A percentile compares a stretch with the other conserved stretches of the same genome.
Conservation (phyloP, 2,113 vertebrate genomes). For the Empidonax traillii region DNA sequence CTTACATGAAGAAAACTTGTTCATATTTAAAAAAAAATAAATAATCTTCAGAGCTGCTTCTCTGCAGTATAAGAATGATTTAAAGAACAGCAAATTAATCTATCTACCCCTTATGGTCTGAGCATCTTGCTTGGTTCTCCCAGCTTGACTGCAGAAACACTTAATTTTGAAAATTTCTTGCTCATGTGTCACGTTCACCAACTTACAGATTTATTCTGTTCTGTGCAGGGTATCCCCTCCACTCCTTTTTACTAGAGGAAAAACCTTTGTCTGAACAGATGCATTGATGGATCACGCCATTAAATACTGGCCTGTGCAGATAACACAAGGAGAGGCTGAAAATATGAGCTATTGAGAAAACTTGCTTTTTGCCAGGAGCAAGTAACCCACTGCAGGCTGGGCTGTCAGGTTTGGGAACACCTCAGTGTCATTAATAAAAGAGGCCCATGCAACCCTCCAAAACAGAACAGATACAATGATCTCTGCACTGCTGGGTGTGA, state of each 20-base stretch:
- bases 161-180: background rate
- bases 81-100: background rate
- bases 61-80: background rate
- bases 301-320: background rate
- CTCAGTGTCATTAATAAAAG: background rate
- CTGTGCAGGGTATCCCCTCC: background rate
- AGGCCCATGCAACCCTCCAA: background rate
- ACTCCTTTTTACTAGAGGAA: background rate
- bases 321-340: background rate
- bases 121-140: background rate
- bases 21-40: background rate
- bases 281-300: background rate
- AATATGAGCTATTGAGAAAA: background rate
- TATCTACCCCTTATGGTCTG: background rate
- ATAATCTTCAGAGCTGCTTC: background rate
- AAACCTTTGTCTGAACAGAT: background rate
- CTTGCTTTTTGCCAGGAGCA: background rate
- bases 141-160: background rate
- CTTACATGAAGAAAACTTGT: background rate
- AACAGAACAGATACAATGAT: fast-evolving
- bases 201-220: background rate
- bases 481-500: fast-evolving
- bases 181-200: background rate
- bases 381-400: background rate
- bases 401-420: background rate